Conservation (phyloP, 1,140 invertebrate genomes). For the Brachystomella parvula region DNA sequence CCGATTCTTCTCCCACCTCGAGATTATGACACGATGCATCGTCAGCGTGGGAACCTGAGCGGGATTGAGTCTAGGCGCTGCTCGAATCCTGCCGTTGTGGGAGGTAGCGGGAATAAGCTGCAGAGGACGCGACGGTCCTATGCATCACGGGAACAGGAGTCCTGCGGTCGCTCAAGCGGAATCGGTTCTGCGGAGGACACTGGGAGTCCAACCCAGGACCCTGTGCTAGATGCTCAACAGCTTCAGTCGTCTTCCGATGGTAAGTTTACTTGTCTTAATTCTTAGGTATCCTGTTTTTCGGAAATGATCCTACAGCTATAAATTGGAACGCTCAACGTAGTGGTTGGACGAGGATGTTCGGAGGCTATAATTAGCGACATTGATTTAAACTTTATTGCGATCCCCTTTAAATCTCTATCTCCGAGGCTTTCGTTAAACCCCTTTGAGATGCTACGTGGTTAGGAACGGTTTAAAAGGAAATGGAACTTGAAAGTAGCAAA, state of each 20-base stretch:
- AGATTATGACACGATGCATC: constrained; percentile 83
- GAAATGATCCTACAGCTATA: too few relatives aligned
- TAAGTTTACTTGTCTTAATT: too few relatives aligned
- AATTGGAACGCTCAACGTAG: too few relatives aligned
- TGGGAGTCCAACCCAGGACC: constrained; percentile 40
- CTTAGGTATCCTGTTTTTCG: too few relatives aligned
- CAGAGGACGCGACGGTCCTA: constrained; percentile 32
- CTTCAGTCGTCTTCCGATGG: constrained; percentile 37
- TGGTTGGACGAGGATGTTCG: too few relatives aligned
- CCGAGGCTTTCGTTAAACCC: too few relatives aligned
- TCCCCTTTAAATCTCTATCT: too few relatives aligned
- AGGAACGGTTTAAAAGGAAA: too few relatives aligned
- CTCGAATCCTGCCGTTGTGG: constrained; percentile 62
- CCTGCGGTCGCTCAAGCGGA: constrained; percentile 52
- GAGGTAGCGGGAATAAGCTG: constrained; percentile 51
- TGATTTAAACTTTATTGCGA: too few relatives aligned
- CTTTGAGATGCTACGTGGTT: too few relatives aligned
- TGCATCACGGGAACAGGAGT: constrained; percentile 38
- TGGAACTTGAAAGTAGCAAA: too few relatives aligned
- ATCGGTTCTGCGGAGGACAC: constrained; percentile 71
- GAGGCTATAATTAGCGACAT: too few relatives aligned
- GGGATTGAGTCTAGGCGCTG: constrained; percentile 68
- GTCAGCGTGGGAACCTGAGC: constrained; percentile 68
- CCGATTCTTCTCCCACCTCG: constrained; percentile 80
- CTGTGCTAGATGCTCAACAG: constrained; percentile 25